Conservation (phyloP, 2,888 invertebrate genomes). For the Caenorhabditis sp. region DNA sequence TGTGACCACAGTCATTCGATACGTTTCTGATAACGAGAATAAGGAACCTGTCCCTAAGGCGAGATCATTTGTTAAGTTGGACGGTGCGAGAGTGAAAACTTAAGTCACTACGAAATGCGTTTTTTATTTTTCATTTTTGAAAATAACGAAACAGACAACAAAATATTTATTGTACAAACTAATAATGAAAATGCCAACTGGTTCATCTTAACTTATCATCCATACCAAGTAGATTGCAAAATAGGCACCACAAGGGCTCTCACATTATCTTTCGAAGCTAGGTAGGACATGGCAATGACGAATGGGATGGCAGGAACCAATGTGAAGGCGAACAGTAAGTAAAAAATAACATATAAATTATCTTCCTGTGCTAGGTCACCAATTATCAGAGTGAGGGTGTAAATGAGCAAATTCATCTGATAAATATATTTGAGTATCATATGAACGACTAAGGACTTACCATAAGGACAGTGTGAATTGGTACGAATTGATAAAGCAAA, state of each 20-base stretch:
- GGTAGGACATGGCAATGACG: background rate
- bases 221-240: background rate
- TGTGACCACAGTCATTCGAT: conserved; percentile 35
- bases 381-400: too few species aligned
- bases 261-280: background rate
- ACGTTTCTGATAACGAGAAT: conserved; percentile 48
- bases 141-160: too few species aligned
- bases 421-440: background rate
- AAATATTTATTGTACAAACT: too few species aligned
- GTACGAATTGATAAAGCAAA: background rate
- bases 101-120: too few species aligned
- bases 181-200: too few species aligned
- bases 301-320: background rate
- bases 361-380: too few species aligned
- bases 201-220: too few species aligned
- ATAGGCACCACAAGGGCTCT: background rate
- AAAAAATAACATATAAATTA: too few species aligned
- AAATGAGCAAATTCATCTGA: background rate
- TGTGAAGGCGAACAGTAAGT: background rate
- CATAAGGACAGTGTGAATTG: background rate
- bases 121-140: too few species aligned
- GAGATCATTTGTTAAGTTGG: too few species aligned
- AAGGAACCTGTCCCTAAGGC: too few species aligned
- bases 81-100: too few species aligned
- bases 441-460: background rate